Percentiles rank a stretch among this genome's conserved stretches.
These are phyloP conservation scores for Lepilemur septentrionalis DNA, from an alignment of 2,797 vertebrate species.

Conservation along the genomic window DNA sequence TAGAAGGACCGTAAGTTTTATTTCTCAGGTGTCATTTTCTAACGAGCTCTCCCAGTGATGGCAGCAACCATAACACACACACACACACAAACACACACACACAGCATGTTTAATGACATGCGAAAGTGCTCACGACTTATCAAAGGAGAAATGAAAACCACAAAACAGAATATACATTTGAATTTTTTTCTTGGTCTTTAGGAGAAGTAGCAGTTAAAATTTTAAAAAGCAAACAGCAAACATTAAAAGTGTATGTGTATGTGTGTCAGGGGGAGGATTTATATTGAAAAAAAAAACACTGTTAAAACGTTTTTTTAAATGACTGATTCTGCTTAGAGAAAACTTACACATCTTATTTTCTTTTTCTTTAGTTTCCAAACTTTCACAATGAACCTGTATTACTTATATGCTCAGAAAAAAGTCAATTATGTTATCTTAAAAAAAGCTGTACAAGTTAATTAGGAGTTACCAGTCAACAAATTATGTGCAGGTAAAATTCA, in stretches of 20 bases:
- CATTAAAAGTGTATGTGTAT: neutral
- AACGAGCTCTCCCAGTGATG: neutral
- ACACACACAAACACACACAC: neutral
- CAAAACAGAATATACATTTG: neutral
- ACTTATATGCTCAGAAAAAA: neutral
- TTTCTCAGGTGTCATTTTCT: neutral
- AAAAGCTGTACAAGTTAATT: neutral
- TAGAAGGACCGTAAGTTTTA: neutral
- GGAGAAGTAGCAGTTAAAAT: too few relatives aligned
- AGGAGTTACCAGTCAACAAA: neutral
- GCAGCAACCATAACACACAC: neutral
- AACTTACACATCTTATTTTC: neutral
- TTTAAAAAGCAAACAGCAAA: neutral
- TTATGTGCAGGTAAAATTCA: neutral
- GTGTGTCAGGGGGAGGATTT: rapidly evolving
- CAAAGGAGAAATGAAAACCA: conserved; percentile 19
- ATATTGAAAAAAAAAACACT: neutral
- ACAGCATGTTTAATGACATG: neutral
- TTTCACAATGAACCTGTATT: neutral
- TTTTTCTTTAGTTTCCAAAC: neutral
- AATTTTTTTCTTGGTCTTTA: too few relatives aligned
- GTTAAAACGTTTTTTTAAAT: neutral
- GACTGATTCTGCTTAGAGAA: neutral
- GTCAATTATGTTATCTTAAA: neutral
- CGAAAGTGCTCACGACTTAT: neutral